These are phyloP conservation scores for Epinephelus lanceolatus DNA, from an alignment of 2,113 vertebrate species.

Conservation along the genomic window DNA sequence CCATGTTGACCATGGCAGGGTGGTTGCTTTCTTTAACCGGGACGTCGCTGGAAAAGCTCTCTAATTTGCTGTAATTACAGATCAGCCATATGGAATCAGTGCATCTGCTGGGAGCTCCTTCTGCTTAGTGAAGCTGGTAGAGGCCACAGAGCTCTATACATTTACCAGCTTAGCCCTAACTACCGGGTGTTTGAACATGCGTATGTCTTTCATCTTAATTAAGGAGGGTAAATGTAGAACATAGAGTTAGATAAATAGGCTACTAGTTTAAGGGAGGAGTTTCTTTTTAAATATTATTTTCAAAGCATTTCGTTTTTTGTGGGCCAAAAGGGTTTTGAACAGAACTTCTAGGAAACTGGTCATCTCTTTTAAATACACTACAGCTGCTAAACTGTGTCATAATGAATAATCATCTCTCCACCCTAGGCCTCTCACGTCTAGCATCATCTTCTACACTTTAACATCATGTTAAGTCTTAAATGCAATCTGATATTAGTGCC, in stretches of 20 bases:
- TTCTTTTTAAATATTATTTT: constrained; percentile 29
- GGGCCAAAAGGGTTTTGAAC: not conserved
- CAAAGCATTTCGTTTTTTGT: constrained; percentile 16
- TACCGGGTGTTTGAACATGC: constrained; percentile 59
- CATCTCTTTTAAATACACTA: not conserved
- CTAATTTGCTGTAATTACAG: constrained; percentile 80
- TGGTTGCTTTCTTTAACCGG: constrained; percentile 55
- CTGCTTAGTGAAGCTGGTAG: constrained; percentile 32
- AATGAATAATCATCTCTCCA: not conserved
- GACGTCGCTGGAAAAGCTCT: constrained; percentile 55
- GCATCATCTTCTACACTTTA: not conserved
- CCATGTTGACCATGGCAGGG: constrained; percentile 57
- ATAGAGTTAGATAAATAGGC: constrained; percentile 24
- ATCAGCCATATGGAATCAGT: constrained; percentile 63
- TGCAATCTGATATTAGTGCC: not conserved
- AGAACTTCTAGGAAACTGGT: not conserved
- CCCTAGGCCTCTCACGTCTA: not conserved
- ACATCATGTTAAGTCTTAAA: not conserved
- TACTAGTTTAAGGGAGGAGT: constrained; percentile 20
- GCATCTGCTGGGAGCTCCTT: constrained; percentile 41
- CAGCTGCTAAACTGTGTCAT: not conserved
- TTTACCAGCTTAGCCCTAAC: constrained; percentile 61
- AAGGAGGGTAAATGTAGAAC: constrained; percentile 53
- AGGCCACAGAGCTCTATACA: constrained; percentile 58
- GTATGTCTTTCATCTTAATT: constrained; percentile 40